Evolutionary conservation across 2,113 vertebrate species (phyloP), one percentile per base, ranked within the genome.

Genomic region (Ceratotherium simum): DNA sequence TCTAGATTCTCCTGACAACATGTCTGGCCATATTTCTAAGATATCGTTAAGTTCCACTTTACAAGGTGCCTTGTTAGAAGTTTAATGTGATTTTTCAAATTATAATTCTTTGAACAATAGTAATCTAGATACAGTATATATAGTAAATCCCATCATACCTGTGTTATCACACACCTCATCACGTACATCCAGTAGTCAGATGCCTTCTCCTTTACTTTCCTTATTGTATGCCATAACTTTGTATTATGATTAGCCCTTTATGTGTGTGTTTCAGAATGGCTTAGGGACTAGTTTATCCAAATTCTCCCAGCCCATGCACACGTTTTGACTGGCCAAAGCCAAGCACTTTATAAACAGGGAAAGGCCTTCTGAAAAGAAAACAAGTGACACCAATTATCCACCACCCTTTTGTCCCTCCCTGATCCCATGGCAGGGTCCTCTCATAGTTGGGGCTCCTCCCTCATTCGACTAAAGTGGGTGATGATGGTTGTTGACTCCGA

Each of bases 41-140:
- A 81, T 78, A 46, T 48, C 93, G 69, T 69, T 39, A 56, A 82
- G 46, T 78, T 65, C 23, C 3, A 70, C 31, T 83, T 82, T 70
- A 14, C 18, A 76, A 39, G 20, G 9, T 96, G 39, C 42, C 54
- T 64, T 80, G 10, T 33, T 86, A 81, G 20, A 87, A 65, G 42
- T 81, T 85, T 69, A 70, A 56, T 80, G 29, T 27, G 27, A 72
- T 83, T 69, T 91, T 95, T 87, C 36, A 92, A 78, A 78, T 78
- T 64, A 17, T 17, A 90, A n/a, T 83, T 51, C 27, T 81, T 93
- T 92, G 7, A 95, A 67, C 27, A 80, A 76, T 69, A 85, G n/a
- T 39, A 70, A 39, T 29, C n/a, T 27, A 76, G 12, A 23, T n/a
- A 27, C 42, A 80, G 10, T 58, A 42, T 93, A 48, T 29, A 18